Base-by-base conservation (phyloP, 2,113 vertebrate species). In the Suricata suricatta region DNA sequence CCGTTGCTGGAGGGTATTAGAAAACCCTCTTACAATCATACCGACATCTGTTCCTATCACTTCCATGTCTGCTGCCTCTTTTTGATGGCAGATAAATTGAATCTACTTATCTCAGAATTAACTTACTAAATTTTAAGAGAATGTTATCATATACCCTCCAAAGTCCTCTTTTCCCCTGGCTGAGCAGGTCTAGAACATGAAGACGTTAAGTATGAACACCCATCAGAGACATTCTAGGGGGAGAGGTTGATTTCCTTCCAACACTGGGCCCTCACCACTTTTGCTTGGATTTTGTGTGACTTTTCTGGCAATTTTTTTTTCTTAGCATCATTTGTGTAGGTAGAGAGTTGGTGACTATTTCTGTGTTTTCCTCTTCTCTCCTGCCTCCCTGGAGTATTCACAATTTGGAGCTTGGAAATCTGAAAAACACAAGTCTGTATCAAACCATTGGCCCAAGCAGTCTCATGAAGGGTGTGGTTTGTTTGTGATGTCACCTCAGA, bases 251-350 rank as follows among this genome's bases (percentile, higher is more conserved):
- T 63, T 63, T 90, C 74, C 64, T 77, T 35, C 47, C 57, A 25
- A 21, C 13, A 0, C 3, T 1, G 2, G 25, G 25, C 38, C 50
- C 66, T n/a, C 15, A 11, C 4, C 3, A 17, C 25, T 3, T 3
- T 44, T 4, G 17, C n/a, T 41, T 68, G n/a, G 35, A 38, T 92
- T 91, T 64, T 88, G 19, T 57, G 54, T 86, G 52, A 71, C 25
- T 64, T 71, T n/a, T 76, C 12, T 35, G 47, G 77, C 57, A 33
- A 1, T 33, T 21, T 52, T 89, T 89, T 82, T 82, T n/a, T 76
- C 54, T 66, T 9, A 76, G 71, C 19, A n/a, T 81, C 71, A 3
- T 85, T 74, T 64, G 35, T 68, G 3, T 60, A 50, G n/a, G 44
- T 95, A 41, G 31, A 84, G 16, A 88, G 23, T n/a, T 85, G 57